phyloP scores from a whole-genome alignment of 2,797 vertebrate species.

The Hybognathus amarus region DNA sequence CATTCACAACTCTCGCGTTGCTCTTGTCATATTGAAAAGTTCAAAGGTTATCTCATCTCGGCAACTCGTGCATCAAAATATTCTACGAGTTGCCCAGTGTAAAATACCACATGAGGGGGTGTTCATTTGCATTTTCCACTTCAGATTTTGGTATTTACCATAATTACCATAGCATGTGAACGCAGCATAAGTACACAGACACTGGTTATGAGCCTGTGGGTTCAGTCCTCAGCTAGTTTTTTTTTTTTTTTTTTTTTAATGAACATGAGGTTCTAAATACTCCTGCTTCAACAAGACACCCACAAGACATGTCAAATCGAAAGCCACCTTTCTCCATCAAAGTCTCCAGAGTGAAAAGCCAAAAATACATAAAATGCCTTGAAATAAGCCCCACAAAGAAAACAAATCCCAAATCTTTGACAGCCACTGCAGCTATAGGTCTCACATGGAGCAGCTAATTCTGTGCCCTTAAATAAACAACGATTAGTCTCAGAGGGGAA shows the following conservation, averaged over 20 bases:
- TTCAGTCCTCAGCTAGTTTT: slow-evolving; percentile 57
- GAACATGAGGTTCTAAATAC: slow-evolving; percentile 74
- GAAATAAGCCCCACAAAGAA: slow-evolving; percentile 71
- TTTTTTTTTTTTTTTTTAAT: slow-evolving; percentile 22
- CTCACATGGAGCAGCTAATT: slow-evolving; percentile 70
- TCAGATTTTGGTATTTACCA: too few relatives aligned
- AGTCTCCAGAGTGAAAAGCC: slow-evolving; percentile 56
- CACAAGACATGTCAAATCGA: slow-evolving; percentile 62
- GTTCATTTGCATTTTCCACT: too few relatives aligned
- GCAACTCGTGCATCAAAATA: too few relatives aligned
- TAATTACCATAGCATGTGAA: too few relatives aligned
- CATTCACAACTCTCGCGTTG: too few relatives aligned
- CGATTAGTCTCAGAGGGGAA: slow-evolving; percentile 62
- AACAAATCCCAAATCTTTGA: slow-evolving; percentile 72
- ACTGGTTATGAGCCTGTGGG: slow-evolving; percentile 61
- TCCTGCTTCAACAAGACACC: slow-evolving; percentile 62
- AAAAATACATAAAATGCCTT: slow-evolving; percentile 66
- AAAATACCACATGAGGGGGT: too few relatives aligned
- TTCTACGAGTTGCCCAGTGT: too few relatives aligned
- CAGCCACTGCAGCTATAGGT: slow-evolving; percentile 63
- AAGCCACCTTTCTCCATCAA: slow-evolving; percentile 65
- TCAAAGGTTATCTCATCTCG: too few relatives aligned
- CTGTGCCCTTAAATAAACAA: slow-evolving; percentile 73
- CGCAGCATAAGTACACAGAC: slow-evolving; percentile 54
- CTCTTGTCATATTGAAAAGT: too few relatives aligned